Base-by-base conservation (phyloP, 2,113 vertebrate genomes). In the Tragelaphus strepsiceros region DNA sequence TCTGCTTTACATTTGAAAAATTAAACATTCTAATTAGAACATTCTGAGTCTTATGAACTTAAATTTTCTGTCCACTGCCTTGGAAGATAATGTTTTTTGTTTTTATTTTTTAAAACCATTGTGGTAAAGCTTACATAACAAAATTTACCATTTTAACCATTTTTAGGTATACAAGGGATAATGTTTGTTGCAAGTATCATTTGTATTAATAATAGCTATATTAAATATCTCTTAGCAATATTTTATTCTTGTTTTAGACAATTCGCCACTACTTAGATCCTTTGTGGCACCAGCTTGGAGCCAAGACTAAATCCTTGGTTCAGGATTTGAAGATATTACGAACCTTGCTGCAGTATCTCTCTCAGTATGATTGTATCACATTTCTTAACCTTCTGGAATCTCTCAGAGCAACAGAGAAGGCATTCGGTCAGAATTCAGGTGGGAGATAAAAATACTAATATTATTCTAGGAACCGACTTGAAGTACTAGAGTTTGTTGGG, bases 351-450 rank as follows among this genome's bases (percentile, higher is more conserved):
- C 99, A 99, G 7, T 99, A 99, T 97, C 99, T 99, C 96, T 99
- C 99, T n/a, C 99, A 99, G 97, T 99, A 99, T 28, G 99, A 99
- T 97, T 99, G 99, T 62, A 99, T 99, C 97, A 99, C 99, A 43
- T 99, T 99, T 98, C 99, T 99, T 91, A 99, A 99, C 96, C 99
- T 99, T 84, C 99, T 99, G 28, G 99, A 99, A 98, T 99, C 99
- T 13, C 99, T 99, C 95, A 99, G 98, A 98, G 99, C 99, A 88
- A 99, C 99, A 87, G 99, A 99, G 97, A 99, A 99, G 98, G 99
- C 98, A 93, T 99, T 99, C 97, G 99, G 99, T 97, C 99, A 99
- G 96, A 99, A 99, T 98, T 99, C 99, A 98, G 99, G 99, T 99
- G 97, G 93, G 97, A 67, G 58, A 59, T 46, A 71, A 97, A 96